Evolutionary conservation across 2,888 invertebrate genomes (phyloP).

Genomic region (Dasypogon diadema): DNA sequence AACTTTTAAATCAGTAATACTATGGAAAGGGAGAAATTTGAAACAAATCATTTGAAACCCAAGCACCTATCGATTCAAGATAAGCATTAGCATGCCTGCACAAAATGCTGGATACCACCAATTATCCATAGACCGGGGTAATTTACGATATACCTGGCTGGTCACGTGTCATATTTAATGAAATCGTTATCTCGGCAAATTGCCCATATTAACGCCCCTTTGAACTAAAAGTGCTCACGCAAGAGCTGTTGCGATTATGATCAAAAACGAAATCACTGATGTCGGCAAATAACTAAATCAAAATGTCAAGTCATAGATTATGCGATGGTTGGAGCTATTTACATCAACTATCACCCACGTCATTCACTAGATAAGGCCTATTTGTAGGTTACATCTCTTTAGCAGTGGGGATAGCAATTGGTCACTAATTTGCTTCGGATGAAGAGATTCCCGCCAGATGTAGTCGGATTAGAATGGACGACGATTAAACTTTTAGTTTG

Average conservation of each 20-base stretch:
- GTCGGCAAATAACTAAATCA: constrained; percentile 22
- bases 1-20: too few relatives aligned
- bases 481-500: too few relatives aligned
- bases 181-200: constrained; percentile 47
- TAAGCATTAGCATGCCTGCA: not conserved
- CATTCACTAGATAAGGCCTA: constrained; percentile 3
- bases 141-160: not conserved
- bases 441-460: not conserved
- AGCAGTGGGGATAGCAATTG: constrained; percentile 2
- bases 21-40: constrained; percentile 10
- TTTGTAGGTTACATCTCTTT: constrained; percentile 6
- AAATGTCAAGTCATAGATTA: constrained; percentile 44
- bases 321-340: not conserved
- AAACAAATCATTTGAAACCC: constrained; percentile 5
- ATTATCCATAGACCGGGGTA: not conserved
- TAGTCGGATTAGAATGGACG: too few relatives aligned
- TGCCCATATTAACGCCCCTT: constrained; percentile 35
- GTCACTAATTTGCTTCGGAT: not conserved
- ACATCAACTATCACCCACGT: constrained; percentile 6
- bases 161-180: constrained; percentile 46
- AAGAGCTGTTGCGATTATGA: constrained; percentile 7
- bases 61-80: not conserved
- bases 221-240: constrained; percentile 12
- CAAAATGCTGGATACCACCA: not conserved
- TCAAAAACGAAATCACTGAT: constrained; percentile 11